Base-by-base conservation (phyloP, 2,888 invertebrate species). In the Pachydiplax longipennis region DNA sequence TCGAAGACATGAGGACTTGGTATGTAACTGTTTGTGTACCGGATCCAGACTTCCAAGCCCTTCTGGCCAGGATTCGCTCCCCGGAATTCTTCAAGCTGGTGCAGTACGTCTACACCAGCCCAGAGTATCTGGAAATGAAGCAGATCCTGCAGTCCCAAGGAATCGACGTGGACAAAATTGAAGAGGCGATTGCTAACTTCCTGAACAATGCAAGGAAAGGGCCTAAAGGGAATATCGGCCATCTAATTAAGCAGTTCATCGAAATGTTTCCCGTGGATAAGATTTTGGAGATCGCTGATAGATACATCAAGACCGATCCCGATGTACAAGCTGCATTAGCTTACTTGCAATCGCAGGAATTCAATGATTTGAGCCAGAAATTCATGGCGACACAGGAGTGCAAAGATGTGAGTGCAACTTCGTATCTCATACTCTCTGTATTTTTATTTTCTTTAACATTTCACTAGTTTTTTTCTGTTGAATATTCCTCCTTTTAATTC, bases 1-100 rank as follows among this genome's bases (percentile, higher is more conserved):
- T 92, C 0, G 91, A 93, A 0, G 91, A 93, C 22, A 92, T 94
- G 40, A 91, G 92, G 87, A 92, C 91, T 12, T 91, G 93, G 37
- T 93, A 92, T 90, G 0, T 92, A 0, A 37, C 58, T 1, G 87
- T 87, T 22, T 87, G 87, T 65, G 31, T 37, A 6, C 61, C 87
- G 2, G 61, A 87, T 37, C 35, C 35, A 13, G 15, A 58, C 25
- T 87, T 35, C 61, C 87, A 87, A n/a, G 61, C 31, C 3, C 87
- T 87, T 2, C 37, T 87, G 1, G n/a, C 22, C 1, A 58, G 37
- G n/a, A 87, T 87, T 22, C 25, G 87, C 22, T 61, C 87, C 0
- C 87, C 87, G 0, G 87, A 87, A n/a, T 87, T 87, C 65, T 37
- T 61, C 13, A 58, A 87, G 13, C 22, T 87, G 61, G 87, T 87